Conservation (phyloP, 2,113 vertebrate genomes). For the Amia ocellicauda region DNA sequence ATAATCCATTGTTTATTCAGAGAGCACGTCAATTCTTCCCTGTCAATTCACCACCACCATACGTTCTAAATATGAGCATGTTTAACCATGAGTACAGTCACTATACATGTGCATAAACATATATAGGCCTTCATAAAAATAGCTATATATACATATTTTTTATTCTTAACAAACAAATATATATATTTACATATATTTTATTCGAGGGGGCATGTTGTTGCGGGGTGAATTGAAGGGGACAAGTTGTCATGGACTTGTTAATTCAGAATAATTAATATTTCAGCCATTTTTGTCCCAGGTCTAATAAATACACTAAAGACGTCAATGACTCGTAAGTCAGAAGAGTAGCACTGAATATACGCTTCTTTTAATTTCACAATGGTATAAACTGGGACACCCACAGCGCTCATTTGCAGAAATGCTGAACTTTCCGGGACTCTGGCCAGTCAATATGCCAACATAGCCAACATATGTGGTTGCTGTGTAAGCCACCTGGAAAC, state of each 20-base stretch:
- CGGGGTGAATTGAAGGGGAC: too few species aligned
- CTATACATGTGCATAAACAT: neutral
- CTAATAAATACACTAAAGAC: neutral
- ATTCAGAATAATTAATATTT: neutral
- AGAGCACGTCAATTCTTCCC: too few species aligned
- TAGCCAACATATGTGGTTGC: slow-evolving; percentile 90
- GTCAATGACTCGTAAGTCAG: neutral
- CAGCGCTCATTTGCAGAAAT: slow-evolving; percentile 83
- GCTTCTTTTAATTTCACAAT: neutral
- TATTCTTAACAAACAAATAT: too few species aligned
- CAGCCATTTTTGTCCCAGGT: neutral
- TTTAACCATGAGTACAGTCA: too few species aligned
- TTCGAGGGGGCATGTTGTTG: too few species aligned
- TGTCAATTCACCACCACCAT: too few species aligned
- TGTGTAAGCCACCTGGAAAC: slow-evolving; percentile 68
- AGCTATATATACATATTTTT: too few species aligned
- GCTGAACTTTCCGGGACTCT: slow-evolving; percentile 83
- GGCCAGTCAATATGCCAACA: slow-evolving; percentile 90
- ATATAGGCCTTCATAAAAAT: neutral
- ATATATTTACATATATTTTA: neutral
- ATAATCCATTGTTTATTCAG: too few species aligned
- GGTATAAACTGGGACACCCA: slow-evolving; percentile 36
- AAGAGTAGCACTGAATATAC: too few species aligned
- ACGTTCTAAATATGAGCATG: too few species aligned
- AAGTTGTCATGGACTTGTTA: too few species aligned